Evolutionary conservation across 2,888 invertebrate genomes (phyloP), one percentile per base, ranked within the genome.

Genomic region (Sacculina carcini): DNA sequence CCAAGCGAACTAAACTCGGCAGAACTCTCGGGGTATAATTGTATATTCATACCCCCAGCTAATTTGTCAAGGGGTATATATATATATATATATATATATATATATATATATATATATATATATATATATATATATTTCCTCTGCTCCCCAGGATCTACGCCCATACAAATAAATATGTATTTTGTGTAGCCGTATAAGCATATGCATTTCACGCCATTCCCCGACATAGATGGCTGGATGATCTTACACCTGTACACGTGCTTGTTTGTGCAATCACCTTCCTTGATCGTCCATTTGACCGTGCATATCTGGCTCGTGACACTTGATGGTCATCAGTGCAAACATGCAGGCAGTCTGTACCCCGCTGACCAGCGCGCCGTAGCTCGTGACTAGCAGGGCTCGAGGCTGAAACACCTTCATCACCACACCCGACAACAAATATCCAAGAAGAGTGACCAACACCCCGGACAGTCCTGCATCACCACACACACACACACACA

Each of bases 401-500:
- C 55, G 53, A 3, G 58, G 58, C 28, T 52, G 52, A 40, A 55
- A 48, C 49, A 53, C 51, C 39, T 59, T 55, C 26, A 59, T 38
- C 12, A 60, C 51, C 9, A 58, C 46, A 7, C 60, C 59, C 14
- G 42, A 42, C 16, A 26, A 26, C 16, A 42, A n/a, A 28, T 42
- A 42, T n/a, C 42, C 42, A 9, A 24, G 7, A 26, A 42, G 42
- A 16, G 42, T 42, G 16, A 42, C 42, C 28, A 42, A 28, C 42
- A 42, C 42, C 7, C 42, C 42, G 6, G 42, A 42, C 6, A 42
- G 6, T 6, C 42, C 42, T 42, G 42, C n/a, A n/a, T n/a, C n/a
- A n/a, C n/a, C n/a, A n/a, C n/a, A n/a, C n/a, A n/a, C n/a, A n/a
- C n/a, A n/a, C n/a, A n/a, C n/a, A n/a, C n/a, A n/a, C n/a, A n/a